Percentiles rank a stretch among this genome's conserved stretches.
These are phyloP conservation scores for Tetragonula carbonaria DNA, from an alignment of 2,888 invertebrate genomes.

Conservation along the genomic window DNA sequence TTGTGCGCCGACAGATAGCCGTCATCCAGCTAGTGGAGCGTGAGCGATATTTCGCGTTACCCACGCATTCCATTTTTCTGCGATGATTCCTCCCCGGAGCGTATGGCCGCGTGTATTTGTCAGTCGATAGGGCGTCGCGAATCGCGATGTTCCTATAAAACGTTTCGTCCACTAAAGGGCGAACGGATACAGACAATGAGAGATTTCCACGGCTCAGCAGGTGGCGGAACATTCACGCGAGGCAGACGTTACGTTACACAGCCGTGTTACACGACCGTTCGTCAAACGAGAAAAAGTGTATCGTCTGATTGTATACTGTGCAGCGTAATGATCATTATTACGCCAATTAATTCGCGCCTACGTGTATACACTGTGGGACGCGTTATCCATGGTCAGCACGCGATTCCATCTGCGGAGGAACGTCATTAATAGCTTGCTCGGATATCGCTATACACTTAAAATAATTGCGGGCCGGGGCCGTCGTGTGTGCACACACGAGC, in stretches of 20 bases:
- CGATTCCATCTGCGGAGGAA: conserved; percentile 69
- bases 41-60: conserved; percentile 52
- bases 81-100: background rate
- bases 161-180: conserved; percentile 18
- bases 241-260: no score
- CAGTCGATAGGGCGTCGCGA: conserved; percentile 48
- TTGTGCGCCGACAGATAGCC: conserved; percentile 52
- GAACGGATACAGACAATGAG: conserved; percentile 30
- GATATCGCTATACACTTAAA: conserved; percentile 72
- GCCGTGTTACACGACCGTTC: no score
- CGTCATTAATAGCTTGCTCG: conserved; percentile 73
- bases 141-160: conserved; percentile 33
- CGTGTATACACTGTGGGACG: conserved; percentile 52
- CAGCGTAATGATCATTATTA: conserved; percentile 69
- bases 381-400: conserved; percentile 70
- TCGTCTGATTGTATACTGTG: conserved; percentile 54
- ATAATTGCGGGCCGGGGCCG: conserved; percentile 64
- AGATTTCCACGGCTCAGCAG: conserved; percentile 63
- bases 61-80: conserved; percentile 51
- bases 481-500: conserved; percentile 29
- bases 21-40: conserved; percentile 16
- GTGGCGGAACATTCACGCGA: conserved; percentile 33
- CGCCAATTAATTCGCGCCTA: conserved; percentile 72
- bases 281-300: conserved; percentile 53
- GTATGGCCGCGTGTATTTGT: conserved; percentile 18